Evolutionary conservation across 2,888 invertebrate genomes (phyloP), one percentile per base, ranked within the genome.

Genomic region (Galerucella nymphaeae): DNA sequence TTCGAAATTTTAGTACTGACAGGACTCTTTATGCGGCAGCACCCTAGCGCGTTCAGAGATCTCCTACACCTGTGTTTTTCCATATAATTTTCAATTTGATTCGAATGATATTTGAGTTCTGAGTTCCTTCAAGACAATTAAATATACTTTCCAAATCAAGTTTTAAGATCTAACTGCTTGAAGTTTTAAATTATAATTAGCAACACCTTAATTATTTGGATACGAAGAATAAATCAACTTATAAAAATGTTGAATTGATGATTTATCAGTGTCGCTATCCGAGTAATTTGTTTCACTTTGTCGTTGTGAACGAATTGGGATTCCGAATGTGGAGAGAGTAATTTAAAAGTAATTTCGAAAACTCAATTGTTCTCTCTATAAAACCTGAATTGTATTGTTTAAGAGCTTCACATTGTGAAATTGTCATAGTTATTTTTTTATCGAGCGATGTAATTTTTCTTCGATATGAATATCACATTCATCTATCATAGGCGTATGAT

Each of bases 261-360:
- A 79, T 76, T 79, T 77, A 77, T 79, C 76, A 75, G 76, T 69
- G 72, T 74, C 74, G 76, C 76, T 75, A 75, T 75, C 68, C 72
- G 77, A 71, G 78, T 78, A 78, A 79, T 79, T 79, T 79, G 76
- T 79, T 79, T 78, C 79, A 79, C 76, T 78, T 79, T 79, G 78
- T 76, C 77, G n/a, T 75, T 66, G 72, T 75, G 76, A 75, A 72
- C 69, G 75, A 73, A 71, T 72, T 66, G 69, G 72, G 74, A 71
- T 70, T 75, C 70, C 73, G 76, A 76, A 77, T 77, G 77, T 78
- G 76, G 76, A 76, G 74, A 78, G 78, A 79, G 79, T 79, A 78
- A 79, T 79, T 78, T 79, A 79, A 79, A 79, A 79, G 79, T 79
- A 79, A 79, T 79, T 78, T 75, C 75, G 73, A 71, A 77, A 76